phyloP scores from a whole-genome alignment of 2,888 invertebrate genomes.

The Aleiodes testaceus region DNA sequence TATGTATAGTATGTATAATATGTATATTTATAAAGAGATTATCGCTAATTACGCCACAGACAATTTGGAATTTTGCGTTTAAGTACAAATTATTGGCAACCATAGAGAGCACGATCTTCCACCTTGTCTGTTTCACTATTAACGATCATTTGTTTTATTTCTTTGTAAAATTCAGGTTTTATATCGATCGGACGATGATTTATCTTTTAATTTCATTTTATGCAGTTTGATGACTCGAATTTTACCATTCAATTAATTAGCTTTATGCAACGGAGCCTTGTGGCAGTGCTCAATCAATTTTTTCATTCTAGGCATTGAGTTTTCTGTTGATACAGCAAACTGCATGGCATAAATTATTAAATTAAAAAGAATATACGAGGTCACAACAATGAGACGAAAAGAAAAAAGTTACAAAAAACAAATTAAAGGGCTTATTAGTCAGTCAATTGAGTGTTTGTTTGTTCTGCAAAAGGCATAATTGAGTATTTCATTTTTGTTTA shows the following conservation, averaged over 20 bases:
- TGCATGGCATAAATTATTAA: constrained; percentile 31
- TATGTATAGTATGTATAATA: constrained; percentile 41
- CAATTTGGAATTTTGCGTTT: constrained; percentile 36
- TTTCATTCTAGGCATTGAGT: constrained; percentile 6
- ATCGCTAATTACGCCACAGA: neutral
- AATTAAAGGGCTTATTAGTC: constrained; percentile 43
- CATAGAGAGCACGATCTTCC: constrained; percentile 47
- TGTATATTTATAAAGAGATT: constrained; percentile 34
- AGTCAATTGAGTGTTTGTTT: constrained; percentile 48
- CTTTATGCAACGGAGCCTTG: constrained; percentile 3
- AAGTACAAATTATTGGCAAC: constrained; percentile 48
- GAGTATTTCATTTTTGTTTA: constrained; percentile 30
- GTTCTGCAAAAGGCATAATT: constrained; percentile 18
- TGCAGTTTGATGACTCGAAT: constrained; percentile 20
- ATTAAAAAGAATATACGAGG: constrained; percentile 28
- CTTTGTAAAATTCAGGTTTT: constrained; percentile 36
- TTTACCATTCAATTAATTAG: constrained; percentile 16
- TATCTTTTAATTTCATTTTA: constrained; percentile 20
- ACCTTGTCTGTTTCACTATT: constrained; percentile 45
- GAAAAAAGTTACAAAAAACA: constrained; percentile 42
- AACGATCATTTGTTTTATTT: neutral
- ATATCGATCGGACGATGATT: constrained; percentile 48
- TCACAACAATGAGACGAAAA: constrained; percentile 35
- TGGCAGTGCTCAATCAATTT: constrained; percentile 37
- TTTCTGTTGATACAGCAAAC: constrained; percentile 28